Percentiles rank a stretch among this genome's conserved stretches.
phyloP scores from a whole-genome alignment of 2,113 vertebrate genomes.

The Setophaga petechia region DNA sequence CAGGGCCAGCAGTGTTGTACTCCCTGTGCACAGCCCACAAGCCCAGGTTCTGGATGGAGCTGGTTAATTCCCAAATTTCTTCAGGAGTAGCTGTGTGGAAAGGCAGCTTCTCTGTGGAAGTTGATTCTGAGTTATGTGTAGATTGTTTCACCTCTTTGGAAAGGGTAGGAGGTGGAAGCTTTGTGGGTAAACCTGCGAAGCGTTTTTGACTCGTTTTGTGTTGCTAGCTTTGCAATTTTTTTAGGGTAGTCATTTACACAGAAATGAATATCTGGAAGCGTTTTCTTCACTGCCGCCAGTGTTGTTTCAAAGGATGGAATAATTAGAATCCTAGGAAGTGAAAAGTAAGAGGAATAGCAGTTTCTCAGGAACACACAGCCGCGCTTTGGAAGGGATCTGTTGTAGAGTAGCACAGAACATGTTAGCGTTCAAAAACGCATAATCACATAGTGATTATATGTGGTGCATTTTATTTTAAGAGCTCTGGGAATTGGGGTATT shows the following conservation, averaged over 20 bases:
- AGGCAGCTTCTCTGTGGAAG: background rate
- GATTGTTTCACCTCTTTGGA: background rate
- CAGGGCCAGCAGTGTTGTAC: background rate
- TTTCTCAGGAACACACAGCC: background rate
- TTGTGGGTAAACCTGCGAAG: background rate
- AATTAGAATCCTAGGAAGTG: background rate
- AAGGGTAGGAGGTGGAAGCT: background rate
- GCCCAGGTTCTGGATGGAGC: background rate
- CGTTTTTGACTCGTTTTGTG: rapidly evolving
- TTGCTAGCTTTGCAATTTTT: background rate
- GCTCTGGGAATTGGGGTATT: too few relatives aligned
- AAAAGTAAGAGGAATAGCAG: background rate
- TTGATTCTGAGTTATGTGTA: background rate
- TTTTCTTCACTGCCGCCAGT: background rate
- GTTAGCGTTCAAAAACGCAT: too few relatives aligned
- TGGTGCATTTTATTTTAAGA: too few relatives aligned
- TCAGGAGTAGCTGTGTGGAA: background rate
- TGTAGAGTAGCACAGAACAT: background rate
- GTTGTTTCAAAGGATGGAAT: background rate
- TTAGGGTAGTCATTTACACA: background rate
- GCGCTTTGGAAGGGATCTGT: background rate
- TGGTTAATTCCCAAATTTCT: background rate
- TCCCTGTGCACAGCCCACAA: background rate
- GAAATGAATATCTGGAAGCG: rapidly evolving
- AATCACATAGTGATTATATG: too few relatives aligned